Percentiles rank a stretch among this genome's conserved stretches.
phyloP scores from a whole-genome alignment of 1,140 invertebrate species.

The Drosophila equinoxialis region DNA sequence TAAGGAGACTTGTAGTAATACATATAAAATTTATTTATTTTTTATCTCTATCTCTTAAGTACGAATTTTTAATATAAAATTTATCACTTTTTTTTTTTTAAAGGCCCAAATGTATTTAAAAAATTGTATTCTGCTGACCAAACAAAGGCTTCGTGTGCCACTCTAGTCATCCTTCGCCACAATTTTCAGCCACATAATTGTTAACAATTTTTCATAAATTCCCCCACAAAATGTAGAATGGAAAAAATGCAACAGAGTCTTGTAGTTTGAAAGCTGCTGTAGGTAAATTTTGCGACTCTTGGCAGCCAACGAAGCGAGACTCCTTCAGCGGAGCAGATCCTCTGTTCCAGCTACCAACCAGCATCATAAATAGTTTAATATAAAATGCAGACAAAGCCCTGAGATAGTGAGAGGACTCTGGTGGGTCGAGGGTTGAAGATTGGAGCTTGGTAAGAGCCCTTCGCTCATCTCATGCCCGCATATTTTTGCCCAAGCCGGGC shows the following conservation, averaged over 20 bases:
- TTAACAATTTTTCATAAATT: constrained; percentile 75
- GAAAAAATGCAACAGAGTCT: constrained; percentile 34
- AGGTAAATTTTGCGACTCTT: constrained; percentile 51
- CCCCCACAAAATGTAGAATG: constrained; percentile 56
- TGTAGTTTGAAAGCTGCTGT: constrained; percentile 20
- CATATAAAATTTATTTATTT: too few relatives aligned
- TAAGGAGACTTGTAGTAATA: too few relatives aligned
- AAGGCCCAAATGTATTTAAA: neutral
- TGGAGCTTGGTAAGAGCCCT: constrained; percentile 18
- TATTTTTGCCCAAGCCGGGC: constrained; percentile 34
- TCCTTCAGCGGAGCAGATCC: constrained; percentile 27
- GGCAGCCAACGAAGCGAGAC: constrained; percentile 44
- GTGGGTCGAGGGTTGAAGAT: neutral
- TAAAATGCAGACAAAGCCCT: constrained; percentile 71
- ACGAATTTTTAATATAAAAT: neutral
- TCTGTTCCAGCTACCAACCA: constrained; percentile 11
- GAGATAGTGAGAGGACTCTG: constrained; percentile 3
- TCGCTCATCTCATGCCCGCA: constrained; percentile 48
- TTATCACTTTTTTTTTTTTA: neutral
- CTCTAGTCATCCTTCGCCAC: neutral
- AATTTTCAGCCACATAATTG: constrained; percentile 61
- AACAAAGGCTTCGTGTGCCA: constrained; percentile 21
- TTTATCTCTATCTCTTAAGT: neutral
- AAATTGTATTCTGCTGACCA: constrained; percentile 36
- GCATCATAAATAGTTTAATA: constrained; percentile 71